Evolutionary conservation across 1,140 invertebrate species (phyloP).

Genomic region (Cydia strobilella): DNA sequence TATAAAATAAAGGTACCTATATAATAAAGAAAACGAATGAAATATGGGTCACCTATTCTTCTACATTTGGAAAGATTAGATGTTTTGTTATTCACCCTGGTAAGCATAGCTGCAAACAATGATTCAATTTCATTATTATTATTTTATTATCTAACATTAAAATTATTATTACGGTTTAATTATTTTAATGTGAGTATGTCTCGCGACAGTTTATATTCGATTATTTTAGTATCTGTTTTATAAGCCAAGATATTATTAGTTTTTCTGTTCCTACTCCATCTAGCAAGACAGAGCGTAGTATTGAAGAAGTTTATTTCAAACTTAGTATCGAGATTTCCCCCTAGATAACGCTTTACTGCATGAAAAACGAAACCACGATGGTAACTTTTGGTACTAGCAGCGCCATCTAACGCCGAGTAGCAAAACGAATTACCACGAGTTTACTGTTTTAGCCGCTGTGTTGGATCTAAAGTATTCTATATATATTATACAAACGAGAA

Average conservation of each 20-base stretch:
- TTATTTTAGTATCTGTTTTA: not conserved
- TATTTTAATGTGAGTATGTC: no score
- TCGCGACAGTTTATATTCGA: no score
- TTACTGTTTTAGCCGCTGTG: not conserved
- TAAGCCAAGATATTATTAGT: conserved; percentile 4
- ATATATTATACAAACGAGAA: no score
- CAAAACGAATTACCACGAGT: not conserved
- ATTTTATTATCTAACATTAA: no score
- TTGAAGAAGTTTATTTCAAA: not conserved
- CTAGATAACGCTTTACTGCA: not conserved
- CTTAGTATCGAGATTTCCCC: not conserved
- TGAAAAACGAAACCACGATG: not conserved
- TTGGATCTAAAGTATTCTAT: not conserved
- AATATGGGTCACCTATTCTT: no score
- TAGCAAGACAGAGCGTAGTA: not conserved
- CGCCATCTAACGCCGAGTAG: conserved; percentile 21
- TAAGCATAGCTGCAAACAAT: no score
- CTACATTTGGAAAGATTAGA: no score
- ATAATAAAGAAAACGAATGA: no score
- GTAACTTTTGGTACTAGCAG: not conserved
- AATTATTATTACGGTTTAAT: no score
- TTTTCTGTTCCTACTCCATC: conserved; percentile 7
- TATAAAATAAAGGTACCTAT: no score
- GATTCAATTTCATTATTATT: not conserved
- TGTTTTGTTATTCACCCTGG: no score